Evolutionary conservation across 2,797 vertebrate genomes (phyloP), one percentile per base, ranked within the genome.

Genomic region (Anguilla pacifica): DNA sequence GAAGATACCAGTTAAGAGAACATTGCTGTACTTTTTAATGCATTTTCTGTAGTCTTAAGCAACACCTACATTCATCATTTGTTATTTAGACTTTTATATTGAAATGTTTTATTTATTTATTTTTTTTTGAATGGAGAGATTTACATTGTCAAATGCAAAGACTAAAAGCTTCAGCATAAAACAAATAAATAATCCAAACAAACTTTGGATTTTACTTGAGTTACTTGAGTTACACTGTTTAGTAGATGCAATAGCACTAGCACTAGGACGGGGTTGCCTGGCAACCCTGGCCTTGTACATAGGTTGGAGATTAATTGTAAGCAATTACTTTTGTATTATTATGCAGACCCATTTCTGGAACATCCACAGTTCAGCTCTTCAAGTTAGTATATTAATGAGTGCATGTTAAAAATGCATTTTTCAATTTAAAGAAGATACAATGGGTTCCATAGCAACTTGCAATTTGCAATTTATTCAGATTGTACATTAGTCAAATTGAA

Each of bases 321-420:
- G 88, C 83, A 87, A 81, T 87, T 86, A 87, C 86, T 87, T 89
- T 86, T 59, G 55, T 59, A 81, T 81, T 57, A 74, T 79, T 89
- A 85, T 87, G 84, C 86, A 67, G 53, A 72, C 82, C 86, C 77
- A 25, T 11, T 57, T 86, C 82, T 51, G 57, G 81, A 59, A 64
- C 43, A 55, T 53, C 86, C 74, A 61, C 55, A 35, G 53, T 81
- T 79, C 53, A 87, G 46, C 43, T 83, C 67, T 25, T 86, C 64
- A 39, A 72, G 39, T 67, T 19, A 53, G 51, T 59, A 74, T 77
- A 46, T 72, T 81, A 85, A 84, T 88, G 55, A 89, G 67, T 55
- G 31, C n/a, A 77, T 87, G 55, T 55, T 74, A 46, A 77, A 39
- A 74, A 61, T 43, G 46, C 39, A 83, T 83, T 86, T 84, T 74